These are phyloP conservation scores for Sebastes cheni DNA, from an alignment of 2,797 vertebrate species.

Conservation along the genomic window DNA sequence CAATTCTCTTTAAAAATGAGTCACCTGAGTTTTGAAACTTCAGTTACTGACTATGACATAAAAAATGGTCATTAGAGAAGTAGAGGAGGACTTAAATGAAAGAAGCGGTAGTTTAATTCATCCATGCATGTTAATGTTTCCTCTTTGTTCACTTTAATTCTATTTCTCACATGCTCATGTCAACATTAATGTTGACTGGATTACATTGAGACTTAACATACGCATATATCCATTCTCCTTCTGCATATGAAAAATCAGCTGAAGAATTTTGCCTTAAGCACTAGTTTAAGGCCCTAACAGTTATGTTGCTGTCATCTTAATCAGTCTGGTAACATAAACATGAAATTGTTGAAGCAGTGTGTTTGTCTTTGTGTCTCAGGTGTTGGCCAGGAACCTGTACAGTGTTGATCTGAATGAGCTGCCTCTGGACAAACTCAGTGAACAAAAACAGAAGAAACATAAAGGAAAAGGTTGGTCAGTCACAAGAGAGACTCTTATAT, in stretches of 20 bases:
- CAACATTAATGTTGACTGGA: background rate
- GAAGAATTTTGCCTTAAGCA: background rate
- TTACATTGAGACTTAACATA: too few species aligned
- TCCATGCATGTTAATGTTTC: background rate
- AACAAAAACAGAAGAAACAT: slow-evolving; percentile 99
- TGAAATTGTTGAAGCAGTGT: background rate
- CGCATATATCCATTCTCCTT: background rate
- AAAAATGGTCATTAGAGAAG: background rate
- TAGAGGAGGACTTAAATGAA: background rate
- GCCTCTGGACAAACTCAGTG: slow-evolving; percentile 97
- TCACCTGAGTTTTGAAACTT: too few species aligned
- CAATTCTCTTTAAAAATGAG: too few species aligned
- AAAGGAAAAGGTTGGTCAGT: slow-evolving; percentile 94
- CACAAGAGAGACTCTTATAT: background rate
- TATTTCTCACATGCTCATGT: background rate
- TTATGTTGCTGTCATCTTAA: background rate
- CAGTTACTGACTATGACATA: background rate
- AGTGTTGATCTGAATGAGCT: slow-evolving; percentile 95
- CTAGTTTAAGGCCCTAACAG: background rate
- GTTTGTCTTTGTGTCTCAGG: slow-evolving; percentile 61
- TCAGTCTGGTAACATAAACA: background rate
- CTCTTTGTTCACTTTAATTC: background rate
- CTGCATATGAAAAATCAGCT: background rate
- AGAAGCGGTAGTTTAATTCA: background rate
- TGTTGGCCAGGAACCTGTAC: slow-evolving; percentile 96